phyloP scores from a whole-genome alignment of 2,888 invertebrate species.

The Dromius quadrimaculatus region DNA sequence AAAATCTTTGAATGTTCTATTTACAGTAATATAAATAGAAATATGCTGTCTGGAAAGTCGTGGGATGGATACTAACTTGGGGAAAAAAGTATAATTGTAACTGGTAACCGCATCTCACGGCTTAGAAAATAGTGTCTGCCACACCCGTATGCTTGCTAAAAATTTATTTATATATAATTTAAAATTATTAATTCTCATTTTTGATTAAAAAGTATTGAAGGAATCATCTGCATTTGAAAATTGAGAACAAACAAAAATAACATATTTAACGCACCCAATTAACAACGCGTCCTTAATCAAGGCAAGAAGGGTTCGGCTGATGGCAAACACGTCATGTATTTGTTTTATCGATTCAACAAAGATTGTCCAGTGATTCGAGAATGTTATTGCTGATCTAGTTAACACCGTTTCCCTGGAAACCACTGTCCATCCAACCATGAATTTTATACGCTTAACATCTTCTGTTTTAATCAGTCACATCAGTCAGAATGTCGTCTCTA shows the following conservation, averaged over 20 bases:
- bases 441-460: conserved; percentile 13
- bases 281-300: conserved; percentile 32
- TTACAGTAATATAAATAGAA: too few relatives aligned
- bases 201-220: neutral
- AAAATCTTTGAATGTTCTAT: too few relatives aligned
- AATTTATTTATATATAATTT: too few relatives aligned
- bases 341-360: conserved; percentile 59
- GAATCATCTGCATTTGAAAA: conserved; percentile 2
- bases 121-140: too few relatives aligned
- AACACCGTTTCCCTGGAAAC: conserved; percentile 42
- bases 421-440: conserved; percentile 37
- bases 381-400: conserved; percentile 50
- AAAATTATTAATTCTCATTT: neutral
- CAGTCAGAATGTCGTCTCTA: conserved; percentile 30
- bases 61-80: too few relatives aligned
- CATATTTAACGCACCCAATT: conserved; percentile 4
- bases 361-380: conserved; percentile 59
- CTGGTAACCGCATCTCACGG: too few relatives aligned
- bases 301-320: neutral
- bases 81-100: too few relatives aligned
- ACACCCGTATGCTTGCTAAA: too few relatives aligned
- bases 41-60: too few relatives aligned
- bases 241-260: neutral
- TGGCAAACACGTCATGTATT: conserved; percentile 3
- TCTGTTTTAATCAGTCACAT: neutral